Conservation (phyloP, 1,140 invertebrate species). For the Geopemphigus sp. region DNA sequence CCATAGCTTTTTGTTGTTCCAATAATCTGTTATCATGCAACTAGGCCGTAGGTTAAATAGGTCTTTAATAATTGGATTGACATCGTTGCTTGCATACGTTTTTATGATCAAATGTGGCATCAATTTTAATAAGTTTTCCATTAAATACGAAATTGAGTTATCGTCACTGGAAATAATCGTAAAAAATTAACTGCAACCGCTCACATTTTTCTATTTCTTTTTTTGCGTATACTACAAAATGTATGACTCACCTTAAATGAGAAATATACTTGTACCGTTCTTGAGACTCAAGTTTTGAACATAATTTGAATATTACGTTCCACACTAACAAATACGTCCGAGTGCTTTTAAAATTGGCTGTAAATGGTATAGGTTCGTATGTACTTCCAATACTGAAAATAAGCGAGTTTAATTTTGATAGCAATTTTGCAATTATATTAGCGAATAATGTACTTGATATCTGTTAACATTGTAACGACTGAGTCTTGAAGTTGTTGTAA, state of each 20-base stretch:
- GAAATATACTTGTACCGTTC: slow-evolving; percentile 70
- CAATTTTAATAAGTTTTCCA: slow-evolving; percentile 49
- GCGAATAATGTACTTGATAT: background rate
- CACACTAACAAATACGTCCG: slow-evolving; percentile 72
- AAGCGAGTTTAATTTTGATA: slow-evolving; percentile 5
- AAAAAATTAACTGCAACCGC: too few relatives aligned
- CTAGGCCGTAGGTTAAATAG: slow-evolving; percentile 50
- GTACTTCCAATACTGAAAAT: slow-evolving; percentile 62
- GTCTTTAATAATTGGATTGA: slow-evolving; percentile 53
- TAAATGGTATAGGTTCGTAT: slow-evolving; percentile 62
- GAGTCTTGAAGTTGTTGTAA: slow-evolving; percentile 29
- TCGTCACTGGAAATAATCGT: slow-evolving; percentile 53
- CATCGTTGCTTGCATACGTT: slow-evolving; percentile 37
- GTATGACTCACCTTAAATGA: slow-evolving; percentile 54
- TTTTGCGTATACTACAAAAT: background rate
- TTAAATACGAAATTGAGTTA: slow-evolving; percentile 50
- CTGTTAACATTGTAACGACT: background rate
- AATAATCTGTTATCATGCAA: slow-evolving; percentile 47
- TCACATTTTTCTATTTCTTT: too few relatives aligned
- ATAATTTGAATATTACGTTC: slow-evolving; percentile 70
- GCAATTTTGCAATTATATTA: slow-evolving; percentile 15
- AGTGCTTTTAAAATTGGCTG: slow-evolving; percentile 64
- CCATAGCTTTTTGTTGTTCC: slow-evolving; percentile 59
- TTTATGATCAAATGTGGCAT: slow-evolving; percentile 51
- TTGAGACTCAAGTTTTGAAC: slow-evolving; percentile 65